Percentiles rank a stretch among this genome's conserved stretches.
These are phyloP conservation scores for Sinocyclocheilus maitianheensis DNA, from an alignment of 2,113 vertebrate species.

Conservation along the genomic window DNA sequence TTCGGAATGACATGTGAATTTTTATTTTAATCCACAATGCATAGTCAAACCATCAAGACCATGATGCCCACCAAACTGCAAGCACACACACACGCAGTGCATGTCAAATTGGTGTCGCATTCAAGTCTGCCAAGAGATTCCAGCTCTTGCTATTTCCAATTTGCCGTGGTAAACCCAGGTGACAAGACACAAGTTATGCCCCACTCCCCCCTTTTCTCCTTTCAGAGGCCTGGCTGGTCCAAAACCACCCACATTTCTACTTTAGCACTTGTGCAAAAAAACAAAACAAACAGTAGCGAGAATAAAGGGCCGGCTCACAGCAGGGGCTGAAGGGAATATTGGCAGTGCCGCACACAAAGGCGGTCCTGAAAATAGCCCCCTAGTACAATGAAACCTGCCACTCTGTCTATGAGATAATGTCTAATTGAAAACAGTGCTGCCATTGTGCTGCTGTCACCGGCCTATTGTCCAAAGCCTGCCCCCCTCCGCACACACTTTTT, in stretches of 20 bases:
- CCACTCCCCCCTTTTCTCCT: slow-evolving; percentile 15
- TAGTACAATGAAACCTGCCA: slow-evolving; percentile 92
- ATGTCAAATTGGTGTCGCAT: neutral
- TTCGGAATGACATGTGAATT: neutral
- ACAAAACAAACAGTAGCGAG: slow-evolving; percentile 56
- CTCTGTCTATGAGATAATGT: slow-evolving; percentile 99
- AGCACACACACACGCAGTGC: neutral
- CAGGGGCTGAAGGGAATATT: slow-evolving; percentile 87
- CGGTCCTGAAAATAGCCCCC: slow-evolving; percentile 96
- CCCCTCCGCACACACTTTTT: neutral
- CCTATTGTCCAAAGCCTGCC: slow-evolving; percentile 90
- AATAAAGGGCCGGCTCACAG: slow-evolving; percentile 77
- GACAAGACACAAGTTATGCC: slow-evolving; percentile 42
- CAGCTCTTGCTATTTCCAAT: slow-evolving; percentile 28
- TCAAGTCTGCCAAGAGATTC: neutral
- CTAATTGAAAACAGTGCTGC: slow-evolving; percentile 95
- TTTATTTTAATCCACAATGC: neutral
- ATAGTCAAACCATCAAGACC: neutral
- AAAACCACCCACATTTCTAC: slow-evolving; percentile 63
- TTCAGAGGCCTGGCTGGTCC: slow-evolving; percentile 45
- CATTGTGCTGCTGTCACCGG: slow-evolving; percentile 99
- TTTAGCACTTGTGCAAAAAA: slow-evolving; percentile 48
- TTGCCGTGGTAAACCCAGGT: slow-evolving; percentile 23
- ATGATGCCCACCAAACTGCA: neutral
- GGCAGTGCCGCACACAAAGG: slow-evolving; percentile 91